Base-by-base conservation (phyloP, 2,888 invertebrate genomes). In the Lepidocyrtinus sp. region DNA sequence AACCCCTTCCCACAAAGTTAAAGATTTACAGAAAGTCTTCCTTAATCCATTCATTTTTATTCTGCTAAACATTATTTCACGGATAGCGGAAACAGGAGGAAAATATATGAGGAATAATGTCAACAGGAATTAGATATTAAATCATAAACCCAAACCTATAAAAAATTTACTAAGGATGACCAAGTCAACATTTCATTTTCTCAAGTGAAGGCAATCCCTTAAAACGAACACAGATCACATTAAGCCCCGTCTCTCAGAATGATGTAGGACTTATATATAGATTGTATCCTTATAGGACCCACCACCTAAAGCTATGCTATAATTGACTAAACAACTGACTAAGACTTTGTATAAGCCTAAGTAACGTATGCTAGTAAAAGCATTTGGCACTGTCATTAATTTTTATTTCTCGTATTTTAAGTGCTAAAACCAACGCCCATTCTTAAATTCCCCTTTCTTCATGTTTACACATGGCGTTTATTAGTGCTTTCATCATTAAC, bases 401-500 rank as follows among this genome's bases (percentile, higher is more conserved):
- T 36, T 36, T 36, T 36, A 36, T 36, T 36, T 36, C 36, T 5
- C 12, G 5, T 5, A 36, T 5, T 36, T 36, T 36, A 36, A 36
- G 36, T 36, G 36, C 36, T 36, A 36, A 36, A 36, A 36, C 36
- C 36, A 36, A 36, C 36, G 36, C 36, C 36, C 36, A 36, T 36
- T 36, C n/a, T 36, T 36, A 36, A 36, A 12, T 36, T 36, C 26
- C 27, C 27, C 55, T 70, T 70, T 17, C 46, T 17, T 46, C 50
- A 24, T 1, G 59, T 59, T 69, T 19, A 25, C 26, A 15, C 26
- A 69, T 55, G 24, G 19, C 55, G 27, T 65, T 59, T 70, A 24
- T 55, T 70, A 70, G 55, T 70, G 59, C 61, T 26, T 24, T 26
- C 21, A 70, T 59, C 50, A 70, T 36, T 36, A 70, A 70, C 70